Conservation (phyloP, 2,113 vertebrate genomes). For the Rhabdomys dilectus region DNA sequence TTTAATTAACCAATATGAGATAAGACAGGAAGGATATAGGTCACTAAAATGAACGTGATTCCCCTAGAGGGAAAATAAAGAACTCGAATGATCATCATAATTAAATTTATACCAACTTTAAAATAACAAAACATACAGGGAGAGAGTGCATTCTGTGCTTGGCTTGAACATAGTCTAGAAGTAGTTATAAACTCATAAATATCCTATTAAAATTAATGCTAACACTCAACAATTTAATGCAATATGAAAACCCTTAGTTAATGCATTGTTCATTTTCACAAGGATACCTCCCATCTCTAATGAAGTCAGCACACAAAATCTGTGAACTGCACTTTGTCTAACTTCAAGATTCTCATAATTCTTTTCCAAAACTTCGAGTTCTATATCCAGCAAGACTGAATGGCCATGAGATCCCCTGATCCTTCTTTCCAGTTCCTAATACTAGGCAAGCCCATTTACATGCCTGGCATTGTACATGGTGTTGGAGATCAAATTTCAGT, state of each 20-base stretch:
- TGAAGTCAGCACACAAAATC: not conserved
- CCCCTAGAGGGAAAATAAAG: conserved; percentile 64
- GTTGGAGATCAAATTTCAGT: not conserved
- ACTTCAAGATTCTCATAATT: not conserved
- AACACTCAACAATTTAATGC: conserved; percentile 32
- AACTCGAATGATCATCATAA: conserved; percentile 55
- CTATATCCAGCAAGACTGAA: too few species aligned
- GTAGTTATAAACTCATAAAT: not conserved
- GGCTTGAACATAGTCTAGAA: conserved; percentile 39
- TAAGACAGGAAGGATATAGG: not conserved
- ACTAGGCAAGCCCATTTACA: not conserved
- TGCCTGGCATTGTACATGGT: not conserved
- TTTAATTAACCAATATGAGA: conserved; percentile 62
- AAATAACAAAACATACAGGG: conserved; percentile 55
- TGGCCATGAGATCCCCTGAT: not conserved
- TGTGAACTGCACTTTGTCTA: not conserved
- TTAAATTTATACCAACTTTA: conserved; percentile 53
- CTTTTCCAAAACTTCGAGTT: not conserved
- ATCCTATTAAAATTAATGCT: conserved; percentile 69
- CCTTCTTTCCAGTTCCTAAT: too few species aligned
- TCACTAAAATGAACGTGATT: conserved; percentile 71
- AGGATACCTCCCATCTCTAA: not conserved
- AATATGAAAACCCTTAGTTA: conserved; percentile 25
- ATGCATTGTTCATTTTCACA: conserved; percentile 14
- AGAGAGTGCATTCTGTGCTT: not conserved